A percentile compares a stretch with the other conserved stretches of the same genome.
Evolutionary conservation across 2,797 vertebrate genomes (phyloP).

Genomic region (Octomys mimax): DNA sequence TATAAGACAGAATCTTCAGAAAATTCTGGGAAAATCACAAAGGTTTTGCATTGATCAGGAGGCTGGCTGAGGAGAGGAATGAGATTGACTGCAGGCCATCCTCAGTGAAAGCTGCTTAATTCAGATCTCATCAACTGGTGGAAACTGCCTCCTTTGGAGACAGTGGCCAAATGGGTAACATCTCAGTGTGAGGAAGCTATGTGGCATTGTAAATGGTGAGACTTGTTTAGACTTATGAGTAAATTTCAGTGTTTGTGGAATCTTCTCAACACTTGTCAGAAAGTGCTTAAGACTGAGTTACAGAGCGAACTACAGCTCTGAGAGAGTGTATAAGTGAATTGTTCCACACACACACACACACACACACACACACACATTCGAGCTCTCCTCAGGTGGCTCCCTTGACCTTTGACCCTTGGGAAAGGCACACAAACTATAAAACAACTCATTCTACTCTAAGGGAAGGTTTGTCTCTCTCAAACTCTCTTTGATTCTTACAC

Average conservation of each 20-base stretch:
- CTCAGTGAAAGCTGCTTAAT: slow-evolving; percentile 22
- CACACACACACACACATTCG: background rate
- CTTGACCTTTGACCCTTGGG: background rate
- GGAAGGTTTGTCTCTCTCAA: background rate
- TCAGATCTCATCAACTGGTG: slow-evolving; percentile 56
- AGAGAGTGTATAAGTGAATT: background rate
- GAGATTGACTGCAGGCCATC: background rate
- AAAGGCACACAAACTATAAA: background rate
- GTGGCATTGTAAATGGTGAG: background rate
- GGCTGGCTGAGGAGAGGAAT: background rate
- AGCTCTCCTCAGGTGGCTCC: background rate
- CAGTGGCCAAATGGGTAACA: background rate
- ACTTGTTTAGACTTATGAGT: background rate
- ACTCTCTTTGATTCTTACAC: background rate
- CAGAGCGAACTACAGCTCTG: background rate
- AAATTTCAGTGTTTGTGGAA: slow-evolving; percentile 25
- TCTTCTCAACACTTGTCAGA: background rate
- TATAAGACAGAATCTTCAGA: slow-evolving; percentile 19
- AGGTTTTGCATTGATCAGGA: background rate
- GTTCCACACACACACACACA: background rate
- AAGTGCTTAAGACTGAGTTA: slow-evolving; percentile 44
- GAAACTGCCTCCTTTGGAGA: slow-evolving; percentile 60
- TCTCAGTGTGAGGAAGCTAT: background rate
- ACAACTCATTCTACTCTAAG: background rate
- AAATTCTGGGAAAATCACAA: slow-evolving; percentile 32